These are phyloP conservation scores for Operophtera brumata DNA, from an alignment of 2,888 invertebrate genomes.

Conservation along the genomic window DNA sequence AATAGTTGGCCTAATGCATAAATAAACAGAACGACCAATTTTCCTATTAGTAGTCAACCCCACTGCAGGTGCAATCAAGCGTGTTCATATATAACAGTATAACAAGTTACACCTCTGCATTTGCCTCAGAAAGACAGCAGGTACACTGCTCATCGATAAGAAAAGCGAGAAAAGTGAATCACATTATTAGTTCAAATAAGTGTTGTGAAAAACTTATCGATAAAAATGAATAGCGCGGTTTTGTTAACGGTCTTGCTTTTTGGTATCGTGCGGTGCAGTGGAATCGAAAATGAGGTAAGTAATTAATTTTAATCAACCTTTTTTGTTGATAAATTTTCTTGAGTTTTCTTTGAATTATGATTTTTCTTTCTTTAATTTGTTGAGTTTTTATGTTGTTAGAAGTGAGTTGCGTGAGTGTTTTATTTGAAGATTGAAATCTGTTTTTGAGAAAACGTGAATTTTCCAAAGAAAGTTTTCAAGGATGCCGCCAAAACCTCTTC, in stretches of 20 bases:
- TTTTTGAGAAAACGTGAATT: too few relatives aligned
- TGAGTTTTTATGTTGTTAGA: too few relatives aligned
- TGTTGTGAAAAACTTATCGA: slow-evolving; percentile 52
- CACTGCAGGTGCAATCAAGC: slow-evolving; percentile 58
- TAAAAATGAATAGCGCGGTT: slow-evolving; percentile 63
- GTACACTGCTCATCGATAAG: slow-evolving; percentile 17
- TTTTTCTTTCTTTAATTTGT: too few relatives aligned
- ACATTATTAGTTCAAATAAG: slow-evolving; percentile 46
- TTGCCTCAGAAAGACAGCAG: slow-evolving; percentile 49
- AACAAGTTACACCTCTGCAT: slow-evolving; percentile 56
- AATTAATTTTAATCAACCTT: neutral
- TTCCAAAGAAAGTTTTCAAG: too few relatives aligned
- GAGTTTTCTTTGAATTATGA: too few relatives aligned
- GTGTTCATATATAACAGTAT: slow-evolving; percentile 66
- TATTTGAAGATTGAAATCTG: too few relatives aligned
- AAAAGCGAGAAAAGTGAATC: slow-evolving; percentile 28
- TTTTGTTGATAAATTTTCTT: too few relatives aligned
- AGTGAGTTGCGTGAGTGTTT: too few relatives aligned
- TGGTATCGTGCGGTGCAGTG: slow-evolving; percentile 65
- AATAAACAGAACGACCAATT: slow-evolving; percentile 2
- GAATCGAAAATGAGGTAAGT: slow-evolving; percentile 67
- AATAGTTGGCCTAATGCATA: too few relatives aligned
- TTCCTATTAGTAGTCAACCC: slow-evolving; percentile 40
- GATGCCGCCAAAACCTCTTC: too few relatives aligned
- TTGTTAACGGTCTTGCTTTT: slow-evolving; percentile 64